Conservation (phyloP, 1,140 invertebrate genomes). For the Neocloeon triangulifer region DNA sequence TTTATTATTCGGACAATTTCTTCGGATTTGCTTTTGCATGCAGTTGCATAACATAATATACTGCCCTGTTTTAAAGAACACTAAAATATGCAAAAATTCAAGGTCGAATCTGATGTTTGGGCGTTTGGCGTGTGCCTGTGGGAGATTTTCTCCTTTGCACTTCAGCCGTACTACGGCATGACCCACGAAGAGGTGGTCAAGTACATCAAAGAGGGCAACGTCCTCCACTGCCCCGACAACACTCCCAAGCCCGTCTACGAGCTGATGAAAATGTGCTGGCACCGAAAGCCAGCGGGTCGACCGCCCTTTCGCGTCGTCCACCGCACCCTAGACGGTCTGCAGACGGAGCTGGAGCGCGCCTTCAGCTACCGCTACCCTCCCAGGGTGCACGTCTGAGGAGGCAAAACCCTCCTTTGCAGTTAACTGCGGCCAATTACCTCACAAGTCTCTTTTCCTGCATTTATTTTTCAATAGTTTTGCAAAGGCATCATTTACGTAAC, state of each 20-base stretch:
- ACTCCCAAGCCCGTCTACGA: slow-evolving; percentile 78
- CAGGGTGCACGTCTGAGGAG: too few species aligned
- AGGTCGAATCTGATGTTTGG: slow-evolving; percentile 87
- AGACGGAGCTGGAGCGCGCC: slow-evolving; percentile 23
- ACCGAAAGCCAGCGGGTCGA: slow-evolving; percentile 53
- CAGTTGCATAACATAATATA: too few species aligned
- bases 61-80: too few species aligned
- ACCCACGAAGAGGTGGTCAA: slow-evolving; percentile 87
- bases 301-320: slow-evolving; percentile 61
- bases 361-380: slow-evolving; percentile 5
- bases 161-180: slow-evolving; percentile 87
- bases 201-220: slow-evolving; percentile 76
- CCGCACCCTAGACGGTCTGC: slow-evolving; percentile 38
- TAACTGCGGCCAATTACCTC: too few species aligned
- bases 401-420: too few species aligned
- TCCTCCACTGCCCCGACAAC: slow-evolving; percentile 68
- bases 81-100: too few species aligned
- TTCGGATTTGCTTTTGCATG: too few species aligned
- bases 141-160: slow-evolving; percentile 85
- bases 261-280: slow-evolving; percentile 85
- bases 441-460: too few species aligned
- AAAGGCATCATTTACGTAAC: too few species aligned
- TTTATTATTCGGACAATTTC: too few species aligned
- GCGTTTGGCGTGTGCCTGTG: slow-evolving; percentile 81
- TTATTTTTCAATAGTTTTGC: too few species aligned